These are phyloP conservation scores for Ectemnius continuus DNA, from an alignment of 2,888 invertebrate genomes.

Conservation along the genomic window DNA sequence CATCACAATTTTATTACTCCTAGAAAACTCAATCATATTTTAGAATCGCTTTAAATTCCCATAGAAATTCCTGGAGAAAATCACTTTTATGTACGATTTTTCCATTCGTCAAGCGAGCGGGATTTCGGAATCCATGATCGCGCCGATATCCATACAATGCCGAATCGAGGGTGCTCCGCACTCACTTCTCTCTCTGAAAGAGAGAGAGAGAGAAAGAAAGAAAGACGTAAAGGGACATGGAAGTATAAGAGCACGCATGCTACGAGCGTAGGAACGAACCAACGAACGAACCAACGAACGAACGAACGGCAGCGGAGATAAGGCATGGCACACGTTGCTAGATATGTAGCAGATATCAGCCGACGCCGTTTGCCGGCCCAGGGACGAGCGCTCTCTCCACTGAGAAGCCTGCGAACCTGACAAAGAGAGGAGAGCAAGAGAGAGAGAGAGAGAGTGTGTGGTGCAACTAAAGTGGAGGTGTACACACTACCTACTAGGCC, in stretches of 20 bases:
- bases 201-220: too few relatives aligned
- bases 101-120: too few relatives aligned
- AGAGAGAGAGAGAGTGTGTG: too few relatives aligned
- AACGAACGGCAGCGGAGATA: constrained; percentile 71
- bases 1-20: too few relatives aligned
- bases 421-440: too few relatives aligned
- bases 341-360: constrained; percentile 75
- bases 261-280: background rate
- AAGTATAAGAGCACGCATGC: background rate
- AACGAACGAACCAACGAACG: background rate
- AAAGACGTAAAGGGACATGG: background rate
- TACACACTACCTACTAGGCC: constrained; percentile 61
- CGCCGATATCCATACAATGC: constrained; percentile 70
- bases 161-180: background rate
- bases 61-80: too few relatives aligned
- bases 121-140: constrained; percentile 35
- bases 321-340: constrained; percentile 76
- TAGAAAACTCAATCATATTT: too few relatives aligned
- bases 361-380: constrained; percentile 56
- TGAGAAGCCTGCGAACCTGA: too few relatives aligned
- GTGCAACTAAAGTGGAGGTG: constrained; percentile 50
- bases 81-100: too few relatives aligned
- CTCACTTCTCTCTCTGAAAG: too few relatives aligned
- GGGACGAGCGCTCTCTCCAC: background rate
- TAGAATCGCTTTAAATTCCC: too few relatives aligned